Conservation (phyloP, 2,113 vertebrate species). For the Cranoglanis bouderius region DNA sequence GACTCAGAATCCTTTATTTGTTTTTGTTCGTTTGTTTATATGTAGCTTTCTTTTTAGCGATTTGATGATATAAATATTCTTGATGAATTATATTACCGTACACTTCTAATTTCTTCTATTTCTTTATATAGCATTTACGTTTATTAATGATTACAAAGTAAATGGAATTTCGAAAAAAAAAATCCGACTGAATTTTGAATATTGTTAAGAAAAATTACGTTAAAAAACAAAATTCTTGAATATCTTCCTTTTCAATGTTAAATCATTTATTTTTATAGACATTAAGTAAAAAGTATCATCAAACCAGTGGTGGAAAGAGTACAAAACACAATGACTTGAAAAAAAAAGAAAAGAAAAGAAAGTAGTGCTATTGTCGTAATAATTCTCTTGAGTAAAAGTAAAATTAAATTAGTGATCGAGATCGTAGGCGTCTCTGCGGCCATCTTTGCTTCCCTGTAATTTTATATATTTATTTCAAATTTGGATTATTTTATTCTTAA, state of each 20-base stretch:
- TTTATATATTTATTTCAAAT: background rate
- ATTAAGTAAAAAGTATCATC: no score
- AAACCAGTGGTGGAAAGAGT: no score
- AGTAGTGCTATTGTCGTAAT: background rate
- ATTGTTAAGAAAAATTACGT: no score
- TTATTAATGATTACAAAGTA: no score
- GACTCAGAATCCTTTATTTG: background rate
- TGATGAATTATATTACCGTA: background rate
- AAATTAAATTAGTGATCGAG: background rate
- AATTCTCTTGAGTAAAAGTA: background rate
- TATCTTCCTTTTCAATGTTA: no score
- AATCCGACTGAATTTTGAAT: no score
- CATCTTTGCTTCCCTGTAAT: background rate
- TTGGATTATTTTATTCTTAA: background rate
- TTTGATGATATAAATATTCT: background rate
- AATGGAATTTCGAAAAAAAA: no score
- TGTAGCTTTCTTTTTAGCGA: background rate
- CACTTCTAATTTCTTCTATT: background rate
- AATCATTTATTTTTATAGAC: background rate
- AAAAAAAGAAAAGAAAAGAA: background rate
- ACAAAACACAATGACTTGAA: no score
- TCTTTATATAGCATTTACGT: no score
- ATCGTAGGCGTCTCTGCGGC: background rate
- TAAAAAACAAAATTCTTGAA: no score
- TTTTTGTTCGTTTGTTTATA: background rate